Conservation (phyloP, 2,888 invertebrate species). For the Epinotia ramella region DNA sequence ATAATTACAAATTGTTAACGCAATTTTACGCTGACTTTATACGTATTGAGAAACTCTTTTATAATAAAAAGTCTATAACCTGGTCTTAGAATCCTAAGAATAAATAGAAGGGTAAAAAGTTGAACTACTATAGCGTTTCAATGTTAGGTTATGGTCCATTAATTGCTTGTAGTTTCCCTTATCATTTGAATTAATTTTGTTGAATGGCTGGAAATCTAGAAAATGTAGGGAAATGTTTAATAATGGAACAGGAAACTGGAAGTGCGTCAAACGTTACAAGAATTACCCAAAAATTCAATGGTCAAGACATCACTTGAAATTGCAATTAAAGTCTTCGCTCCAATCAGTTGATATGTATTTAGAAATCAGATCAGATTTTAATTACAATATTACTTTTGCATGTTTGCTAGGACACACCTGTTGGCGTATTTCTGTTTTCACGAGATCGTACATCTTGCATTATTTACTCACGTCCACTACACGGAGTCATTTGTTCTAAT, state of each 20-base stretch:
- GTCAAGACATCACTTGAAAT: too few relatives aligned
- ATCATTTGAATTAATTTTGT: background rate
- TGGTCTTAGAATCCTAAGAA: background rate
- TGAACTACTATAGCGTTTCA: background rate
- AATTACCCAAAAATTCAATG: background rate
- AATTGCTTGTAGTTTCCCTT: background rate
- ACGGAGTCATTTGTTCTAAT: constrained; percentile 6
- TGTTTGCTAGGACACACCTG: constrained; percentile 7
- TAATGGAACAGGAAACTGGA: background rate
- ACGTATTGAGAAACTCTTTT: background rate
- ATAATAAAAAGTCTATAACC: background rate
- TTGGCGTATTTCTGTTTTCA: background rate
- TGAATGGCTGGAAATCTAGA: background rate
- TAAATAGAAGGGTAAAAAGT: background rate
- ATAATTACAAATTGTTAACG: background rate
- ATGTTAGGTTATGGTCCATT: background rate
- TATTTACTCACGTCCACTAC: constrained; percentile 6
- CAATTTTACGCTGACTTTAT: background rate
- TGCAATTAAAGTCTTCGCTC: background rate
- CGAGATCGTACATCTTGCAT: constrained; percentile 8
- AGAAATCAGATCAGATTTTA: background rate
- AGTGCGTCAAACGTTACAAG: background rate
- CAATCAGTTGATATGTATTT: background rate
- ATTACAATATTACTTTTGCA: background rate
- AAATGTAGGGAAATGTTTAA: background rate